Evolutionary conservation across 2,888 invertebrate species (phyloP).

Genomic region (Leptarthrus brevirostris): DNA sequence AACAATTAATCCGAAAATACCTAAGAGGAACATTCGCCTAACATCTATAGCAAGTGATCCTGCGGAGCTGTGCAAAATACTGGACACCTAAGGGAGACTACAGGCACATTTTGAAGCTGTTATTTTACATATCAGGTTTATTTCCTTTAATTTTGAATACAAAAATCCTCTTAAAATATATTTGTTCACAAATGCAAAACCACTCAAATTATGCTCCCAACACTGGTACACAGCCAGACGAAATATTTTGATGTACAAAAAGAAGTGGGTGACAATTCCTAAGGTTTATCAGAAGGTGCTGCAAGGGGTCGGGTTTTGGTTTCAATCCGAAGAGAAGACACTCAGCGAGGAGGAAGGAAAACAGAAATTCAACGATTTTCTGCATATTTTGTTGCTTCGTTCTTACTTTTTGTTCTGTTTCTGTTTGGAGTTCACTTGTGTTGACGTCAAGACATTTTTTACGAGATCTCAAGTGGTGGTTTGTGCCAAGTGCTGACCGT

Average conservation of each 20-base stretch:
- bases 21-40: too few species aligned
- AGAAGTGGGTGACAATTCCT: slow-evolving; percentile 26
- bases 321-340: neutral
- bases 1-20: too few species aligned
- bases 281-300: slow-evolving; percentile 21
- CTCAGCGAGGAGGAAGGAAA: neutral
- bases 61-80: too few species aligned
- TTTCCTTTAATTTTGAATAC: too few species aligned
- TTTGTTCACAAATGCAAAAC: too few species aligned
- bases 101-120: too few species aligned
- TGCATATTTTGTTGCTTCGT: slow-evolving; percentile 30
- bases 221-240: slow-evolving; percentile 33
- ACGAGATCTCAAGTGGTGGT: neutral
- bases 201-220: neutral
- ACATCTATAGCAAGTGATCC: too few species aligned
- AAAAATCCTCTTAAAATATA: too few species aligned
- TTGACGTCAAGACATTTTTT: slow-evolving; percentile 41
- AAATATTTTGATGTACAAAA: neutral
- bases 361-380: slow-evolving; percentile 32
- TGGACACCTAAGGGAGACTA: too few species aligned
- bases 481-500: slow-evolving; percentile 2
- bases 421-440: slow-evolving; percentile 10
- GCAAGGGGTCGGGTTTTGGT: neutral
- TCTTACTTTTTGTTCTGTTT: neutral
- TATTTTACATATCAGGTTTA: too few species aligned